phyloP scores from a whole-genome alignment of 2,888 invertebrate species.

The Yponomeuta evonymella region DNA sequence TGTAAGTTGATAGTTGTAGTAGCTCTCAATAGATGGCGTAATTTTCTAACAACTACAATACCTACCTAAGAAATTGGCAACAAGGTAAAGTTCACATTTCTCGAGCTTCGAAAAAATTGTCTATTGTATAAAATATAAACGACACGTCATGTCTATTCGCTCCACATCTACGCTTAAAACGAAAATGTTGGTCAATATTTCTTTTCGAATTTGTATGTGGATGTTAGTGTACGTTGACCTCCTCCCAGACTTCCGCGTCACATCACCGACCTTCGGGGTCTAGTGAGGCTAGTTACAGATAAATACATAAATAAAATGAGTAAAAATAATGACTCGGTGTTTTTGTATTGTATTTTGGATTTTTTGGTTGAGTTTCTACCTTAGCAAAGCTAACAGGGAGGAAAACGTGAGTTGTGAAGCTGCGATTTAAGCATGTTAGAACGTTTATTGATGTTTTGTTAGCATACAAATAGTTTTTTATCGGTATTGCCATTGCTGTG shows the following conservation, averaged over 20 bases:
- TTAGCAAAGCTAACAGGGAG: conserved; percentile 19
- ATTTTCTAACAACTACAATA: too few relatives aligned
- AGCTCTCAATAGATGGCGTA: too few relatives aligned
- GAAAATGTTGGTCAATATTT: conserved; percentile 39
- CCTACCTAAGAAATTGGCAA: too few relatives aligned
- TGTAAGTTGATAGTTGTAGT: too few relatives aligned
- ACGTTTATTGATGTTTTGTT: conserved; percentile 17
- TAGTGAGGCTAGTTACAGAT: conserved; percentile 62
- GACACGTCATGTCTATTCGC: too few relatives aligned
- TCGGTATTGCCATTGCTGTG: background rate
- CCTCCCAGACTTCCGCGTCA: conserved; percentile 41
- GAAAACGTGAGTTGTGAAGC: conserved; percentile 23
- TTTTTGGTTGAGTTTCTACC: conserved; percentile 17
- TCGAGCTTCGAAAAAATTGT: too few relatives aligned
- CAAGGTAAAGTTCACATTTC: too few relatives aligned
- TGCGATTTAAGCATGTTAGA: conserved; percentile 21
- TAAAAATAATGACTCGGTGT: conserved; percentile 17
- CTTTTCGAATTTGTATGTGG: conserved; percentile 68
- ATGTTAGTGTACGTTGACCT: conserved; percentile 51
- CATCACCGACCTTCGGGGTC: conserved; percentile 47
- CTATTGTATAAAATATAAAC: too few relatives aligned
- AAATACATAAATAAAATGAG: conserved; percentile 46
- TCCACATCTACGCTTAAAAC: background rate
- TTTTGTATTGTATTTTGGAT: conserved; percentile 24
- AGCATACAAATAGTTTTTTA: too few relatives aligned